Evolutionary conservation across 1,140 invertebrate genomes (phyloP).

Genomic region (Platyscapa corneri): DNA sequence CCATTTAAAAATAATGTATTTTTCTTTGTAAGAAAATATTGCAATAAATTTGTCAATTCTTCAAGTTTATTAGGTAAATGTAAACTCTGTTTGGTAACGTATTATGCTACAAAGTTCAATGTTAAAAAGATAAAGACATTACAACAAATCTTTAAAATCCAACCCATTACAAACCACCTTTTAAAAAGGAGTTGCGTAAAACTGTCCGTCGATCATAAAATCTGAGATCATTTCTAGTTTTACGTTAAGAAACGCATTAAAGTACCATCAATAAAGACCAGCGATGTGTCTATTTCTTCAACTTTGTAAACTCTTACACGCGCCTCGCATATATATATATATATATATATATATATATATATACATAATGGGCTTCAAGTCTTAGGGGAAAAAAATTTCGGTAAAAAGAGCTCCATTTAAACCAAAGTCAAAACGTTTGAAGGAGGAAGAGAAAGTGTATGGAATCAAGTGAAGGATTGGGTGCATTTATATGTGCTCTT

Average conservation of each 20-base stretch:
- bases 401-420: slow-evolving; percentile 23
- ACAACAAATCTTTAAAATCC: not conserved
- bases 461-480: slow-evolving; percentile 21
- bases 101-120: not conserved
- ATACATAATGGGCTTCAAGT: no score
- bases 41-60: no score
- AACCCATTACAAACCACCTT: not conserved
- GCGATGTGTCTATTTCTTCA: not conserved
- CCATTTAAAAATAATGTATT: no score
- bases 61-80: not conserved
- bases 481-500: not conserved
- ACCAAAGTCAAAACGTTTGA: slow-evolving; percentile 18
- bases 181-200: not conserved
- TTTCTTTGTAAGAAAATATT: no score
- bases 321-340: not conserved
- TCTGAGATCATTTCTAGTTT: not conserved
- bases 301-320: not conserved
- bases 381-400: slow-evolving; percentile 9
- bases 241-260: not conserved
- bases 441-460: not conserved
- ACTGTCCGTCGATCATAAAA: not conserved
- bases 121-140: not conserved
- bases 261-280: not conserved
- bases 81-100: not conserved
- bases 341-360: no score